A percentile compares a stretch with the other conserved stretches of the same genome.
Conservation (phyloP, 2,888 invertebrate species). For the Ommatoiulus sabulosus region DNA sequence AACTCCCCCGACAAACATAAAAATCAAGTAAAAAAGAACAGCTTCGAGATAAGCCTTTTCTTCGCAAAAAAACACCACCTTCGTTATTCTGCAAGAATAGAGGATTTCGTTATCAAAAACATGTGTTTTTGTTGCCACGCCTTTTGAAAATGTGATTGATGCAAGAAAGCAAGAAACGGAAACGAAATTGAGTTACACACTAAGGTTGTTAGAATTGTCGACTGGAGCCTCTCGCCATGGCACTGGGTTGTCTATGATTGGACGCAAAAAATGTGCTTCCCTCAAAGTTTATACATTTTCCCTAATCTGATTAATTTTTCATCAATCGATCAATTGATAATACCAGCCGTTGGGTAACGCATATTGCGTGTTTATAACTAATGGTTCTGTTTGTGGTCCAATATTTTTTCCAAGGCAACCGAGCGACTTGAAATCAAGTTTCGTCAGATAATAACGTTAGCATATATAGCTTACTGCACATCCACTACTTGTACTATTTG, state of each 20-base stretch:
- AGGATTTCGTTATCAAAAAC: neutral
- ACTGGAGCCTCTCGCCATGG: neutral
- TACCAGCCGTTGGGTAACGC: neutral
- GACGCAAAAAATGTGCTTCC: neutral
- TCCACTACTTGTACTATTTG: neutral
- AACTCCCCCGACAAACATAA: neutral
- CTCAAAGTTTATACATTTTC: neutral
- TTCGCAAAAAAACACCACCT: neutral
- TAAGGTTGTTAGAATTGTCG: neutral
- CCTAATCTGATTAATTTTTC: neutral
- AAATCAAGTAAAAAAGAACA: neutral
- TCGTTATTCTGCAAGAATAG: neutral
- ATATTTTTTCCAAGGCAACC: too few species aligned
- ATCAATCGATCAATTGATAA: neutral
- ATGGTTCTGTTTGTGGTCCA: too few species aligned
- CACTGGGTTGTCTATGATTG: too few species aligned
- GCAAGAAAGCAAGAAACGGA: neutral
- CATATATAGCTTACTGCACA: neutral
- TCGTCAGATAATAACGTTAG: neutral
- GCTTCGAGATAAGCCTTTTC: neutral
- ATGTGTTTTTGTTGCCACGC: slow-evolving; percentile 12
- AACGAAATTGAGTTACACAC: neutral
- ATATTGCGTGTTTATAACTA: neutral
- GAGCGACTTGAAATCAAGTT: too few species aligned
- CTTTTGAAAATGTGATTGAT: slow-evolving; percentile 11